Evolutionary conservation across 2,888 invertebrate genomes (phyloP).

Genomic region (Sinodicranocentrus sp.): DNA sequence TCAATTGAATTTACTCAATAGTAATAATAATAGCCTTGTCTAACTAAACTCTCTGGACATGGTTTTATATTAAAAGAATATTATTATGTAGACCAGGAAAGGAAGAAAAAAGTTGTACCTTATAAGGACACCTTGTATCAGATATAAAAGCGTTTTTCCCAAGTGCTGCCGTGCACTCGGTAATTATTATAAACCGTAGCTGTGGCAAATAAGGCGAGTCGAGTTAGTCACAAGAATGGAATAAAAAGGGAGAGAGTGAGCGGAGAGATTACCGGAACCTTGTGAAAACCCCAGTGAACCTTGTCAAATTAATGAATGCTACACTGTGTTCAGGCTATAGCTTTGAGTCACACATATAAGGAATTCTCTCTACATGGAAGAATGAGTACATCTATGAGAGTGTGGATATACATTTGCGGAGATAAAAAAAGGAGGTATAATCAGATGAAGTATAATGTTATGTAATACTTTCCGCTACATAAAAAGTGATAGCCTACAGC

Average conservation of each 20-base stretch:
- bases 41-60: conserved; percentile 21
- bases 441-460: conserved; percentile 53
- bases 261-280: conserved; percentile 62
- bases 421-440: too few species aligned
- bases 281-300: conserved; percentile 63
- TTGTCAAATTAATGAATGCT: conserved; percentile 69
- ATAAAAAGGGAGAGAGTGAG: conserved; percentile 21
- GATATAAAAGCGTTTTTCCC: too few species aligned
- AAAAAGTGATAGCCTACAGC: conserved; percentile 59
- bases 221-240: conserved; percentile 42
- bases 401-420: too few species aligned
- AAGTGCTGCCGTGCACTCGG: too few species aligned
- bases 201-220: conserved; percentile 62
- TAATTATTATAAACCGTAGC: conserved; percentile 61
- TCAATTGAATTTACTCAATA: conserved; percentile 65
- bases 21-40: conserved; percentile 45
- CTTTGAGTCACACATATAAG: too few species aligned
- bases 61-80: background rate
- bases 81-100: background rate
- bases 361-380: too few species aligned
- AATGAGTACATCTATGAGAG: too few species aligned
- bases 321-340: conserved; percentile 46
- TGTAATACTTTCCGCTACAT: conserved; percentile 68
- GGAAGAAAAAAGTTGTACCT: too few species aligned
- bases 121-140: too few species aligned